Percentiles rank a stretch among this genome's conserved stretches.
Evolutionary conservation across 2,113 vertebrate genomes (phyloP).

Genomic region (Hepsetus odoe): DNA sequence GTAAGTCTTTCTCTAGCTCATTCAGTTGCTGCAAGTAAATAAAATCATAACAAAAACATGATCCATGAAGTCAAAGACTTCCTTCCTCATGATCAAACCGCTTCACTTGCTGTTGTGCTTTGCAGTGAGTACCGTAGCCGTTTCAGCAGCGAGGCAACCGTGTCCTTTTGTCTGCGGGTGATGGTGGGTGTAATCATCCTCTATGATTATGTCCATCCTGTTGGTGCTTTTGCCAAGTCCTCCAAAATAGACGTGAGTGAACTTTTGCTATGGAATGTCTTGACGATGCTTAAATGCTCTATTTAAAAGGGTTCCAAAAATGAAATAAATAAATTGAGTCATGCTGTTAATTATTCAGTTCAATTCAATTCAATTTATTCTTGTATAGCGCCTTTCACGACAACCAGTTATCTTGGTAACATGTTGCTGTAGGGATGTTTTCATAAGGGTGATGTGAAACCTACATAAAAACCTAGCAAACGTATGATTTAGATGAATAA

Average conservation of each 20-base stretch:
- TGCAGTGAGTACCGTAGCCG: constrained; percentile 95
- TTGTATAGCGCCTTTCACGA: too few relatives aligned
- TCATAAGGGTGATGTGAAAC: too few relatives aligned
- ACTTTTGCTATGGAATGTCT: not conserved
- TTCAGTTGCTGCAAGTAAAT: not conserved
- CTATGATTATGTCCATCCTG: constrained; percentile 97
- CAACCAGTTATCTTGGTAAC: too few relatives aligned
- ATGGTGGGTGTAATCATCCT: constrained; percentile 99
- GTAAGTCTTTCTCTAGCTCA: constrained; percentile 76
- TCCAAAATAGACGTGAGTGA: constrained; percentile 96
- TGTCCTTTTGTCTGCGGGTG: constrained; percentile 96
- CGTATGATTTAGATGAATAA: too few relatives aligned
- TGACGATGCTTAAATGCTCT: too few relatives aligned
- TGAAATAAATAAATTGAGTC: too few relatives aligned
- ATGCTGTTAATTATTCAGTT: too few relatives aligned
- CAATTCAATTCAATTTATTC: too few relatives aligned
- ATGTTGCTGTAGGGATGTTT: too few relatives aligned
- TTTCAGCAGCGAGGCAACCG: constrained; percentile 95
- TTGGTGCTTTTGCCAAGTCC: constrained; percentile 96
- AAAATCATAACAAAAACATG: too few relatives aligned
- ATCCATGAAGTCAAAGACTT: too few relatives aligned
- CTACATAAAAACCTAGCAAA: too few relatives aligned
- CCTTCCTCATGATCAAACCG: not conserved
- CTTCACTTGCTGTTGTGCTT: not conserved
- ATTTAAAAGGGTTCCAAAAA: not conserved